Conservation (phyloP, 2,888 invertebrate genomes). For the Dynastes tityus region DNA sequence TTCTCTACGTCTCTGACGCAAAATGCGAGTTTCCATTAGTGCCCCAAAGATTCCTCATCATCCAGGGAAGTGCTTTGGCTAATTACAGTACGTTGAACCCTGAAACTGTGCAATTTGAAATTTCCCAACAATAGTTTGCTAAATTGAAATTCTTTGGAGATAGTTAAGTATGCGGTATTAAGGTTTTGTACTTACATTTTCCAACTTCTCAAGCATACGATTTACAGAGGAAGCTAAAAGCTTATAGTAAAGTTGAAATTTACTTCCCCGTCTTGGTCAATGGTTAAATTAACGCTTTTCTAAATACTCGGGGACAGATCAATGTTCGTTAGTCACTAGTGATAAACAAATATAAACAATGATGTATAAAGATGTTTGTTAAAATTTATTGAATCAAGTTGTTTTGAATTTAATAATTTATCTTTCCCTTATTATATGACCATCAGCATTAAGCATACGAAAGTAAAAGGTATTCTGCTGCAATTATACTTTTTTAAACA, state of each 20-base stretch:
- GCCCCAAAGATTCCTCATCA: not conserved
- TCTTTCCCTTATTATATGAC: too few species aligned
- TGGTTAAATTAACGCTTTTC: too few species aligned
- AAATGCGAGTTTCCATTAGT: conserved; percentile 6
- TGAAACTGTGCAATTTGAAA: not conserved
- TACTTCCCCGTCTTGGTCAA: not conserved
- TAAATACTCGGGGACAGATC: too few species aligned
- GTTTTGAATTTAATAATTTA: too few species aligned
- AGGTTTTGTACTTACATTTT: not conserved
- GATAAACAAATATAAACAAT: too few species aligned
- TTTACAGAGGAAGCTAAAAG: not conserved
- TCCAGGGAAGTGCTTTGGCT: not conserved
- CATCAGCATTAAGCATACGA: too few species aligned
- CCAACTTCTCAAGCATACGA: not conserved
- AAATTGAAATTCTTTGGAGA: conserved; percentile 4
- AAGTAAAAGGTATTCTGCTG: too few species aligned
- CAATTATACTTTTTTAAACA: too few species aligned
- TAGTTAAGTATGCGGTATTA: not conserved
- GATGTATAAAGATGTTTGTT: too few species aligned
- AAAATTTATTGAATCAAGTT: too few species aligned
- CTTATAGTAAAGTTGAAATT: not conserved
- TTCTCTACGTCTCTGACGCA: not conserved
- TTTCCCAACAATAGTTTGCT: not conserved
- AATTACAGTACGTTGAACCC: conserved; percentile 9
- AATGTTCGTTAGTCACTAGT: too few species aligned